Evolutionary conservation across 2,797 vertebrate genomes (phyloP), one percentile per base, ranked within the genome.

Genomic region (Hylomyscus alleni): DNA sequence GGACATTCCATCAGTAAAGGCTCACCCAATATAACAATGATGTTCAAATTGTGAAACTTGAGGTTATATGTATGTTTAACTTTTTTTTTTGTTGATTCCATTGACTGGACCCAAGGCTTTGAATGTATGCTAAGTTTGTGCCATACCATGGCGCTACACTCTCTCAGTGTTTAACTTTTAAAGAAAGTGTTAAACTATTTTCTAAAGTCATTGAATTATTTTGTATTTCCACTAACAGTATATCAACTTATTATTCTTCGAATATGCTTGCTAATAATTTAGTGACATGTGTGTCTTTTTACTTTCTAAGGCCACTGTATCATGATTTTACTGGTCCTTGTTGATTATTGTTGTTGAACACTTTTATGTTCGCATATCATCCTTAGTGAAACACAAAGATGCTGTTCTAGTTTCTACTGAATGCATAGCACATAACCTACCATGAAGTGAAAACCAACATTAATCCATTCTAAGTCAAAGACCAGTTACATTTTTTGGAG

Each of bases 261-360:
- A 29, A 29, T 1, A 1, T 56, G 31, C 29, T 87, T 84, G 47
- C 0, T 7, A 5, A 15, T 26, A 56, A 50, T 73, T 15, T 92
- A 75, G 22, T 77, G 29, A 52, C 15, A 9, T 56, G 56, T 56
- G 9, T 44, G 54, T 37, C 56, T 80, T 91, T 93, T 69, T 54
- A 69, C 67, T 17, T 56, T 72, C 1, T 24, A 78, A 69, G 4
- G 65, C 54, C n/a, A n/a, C 15, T 69, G 44, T 2, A 40, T 54
- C 69, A 56, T 81, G 31, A 73, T 93, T 54, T 93, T 78, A 80
- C 73, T 44, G 13, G 31, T 69, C 67, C 67, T 76, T 90, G n/a
- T 31, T 89, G 50, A 69, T 3, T 88, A 73, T 47, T 65, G 20
- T 47, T 73, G 2, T 40, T 78, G 84, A 92, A 22, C 12, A 90